These are phyloP conservation scores for Disparrhopalites patrizii DNA, from an alignment of 2,888 invertebrate species.

Conservation along the genomic window DNA sequence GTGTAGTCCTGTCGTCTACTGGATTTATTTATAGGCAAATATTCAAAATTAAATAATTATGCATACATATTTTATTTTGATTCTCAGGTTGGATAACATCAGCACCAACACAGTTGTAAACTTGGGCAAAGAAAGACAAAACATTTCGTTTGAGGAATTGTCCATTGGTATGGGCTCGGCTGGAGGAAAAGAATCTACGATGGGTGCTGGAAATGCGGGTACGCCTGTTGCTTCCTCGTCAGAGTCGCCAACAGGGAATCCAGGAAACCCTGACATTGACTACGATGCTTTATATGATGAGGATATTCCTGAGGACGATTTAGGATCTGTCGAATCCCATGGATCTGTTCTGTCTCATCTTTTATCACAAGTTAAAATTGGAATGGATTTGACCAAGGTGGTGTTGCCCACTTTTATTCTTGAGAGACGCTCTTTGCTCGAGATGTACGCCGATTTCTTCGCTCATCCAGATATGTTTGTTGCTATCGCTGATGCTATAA, in stretches of 20 bases:
- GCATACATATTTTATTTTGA: no score
- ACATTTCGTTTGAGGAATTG: no score
- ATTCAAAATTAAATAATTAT: no score
- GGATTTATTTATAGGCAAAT: no score
- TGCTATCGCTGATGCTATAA: conserved; percentile 84
- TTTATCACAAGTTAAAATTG: conserved; percentile 95
- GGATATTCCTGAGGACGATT: conserved; percentile 42
- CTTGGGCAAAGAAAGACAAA: no score
- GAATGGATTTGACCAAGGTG: conserved; percentile 99
- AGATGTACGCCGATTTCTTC: conserved; percentile 99
- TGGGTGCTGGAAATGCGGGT: background rate
- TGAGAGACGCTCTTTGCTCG: conserved; percentile 91
- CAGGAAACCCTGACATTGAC: conserved; percentile 30
- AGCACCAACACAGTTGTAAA: no score
- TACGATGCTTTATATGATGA: conserved; percentile 47
- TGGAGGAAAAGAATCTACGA: background rate
- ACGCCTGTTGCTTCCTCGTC: background rate
- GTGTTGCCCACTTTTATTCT: conserved; percentile 98
- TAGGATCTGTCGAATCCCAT: conserved; percentile 90
- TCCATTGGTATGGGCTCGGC: background rate
- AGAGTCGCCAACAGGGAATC: background rate
- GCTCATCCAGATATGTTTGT: conserved; percentile 75
- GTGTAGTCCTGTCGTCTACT: no score
- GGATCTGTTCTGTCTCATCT: conserved; percentile 96
- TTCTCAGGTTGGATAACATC: no score